Evolutionary conservation across 2,113 vertebrate genomes (phyloP), one percentile per base, ranked within the genome.

Genomic region (Proteles cristata): DNA sequence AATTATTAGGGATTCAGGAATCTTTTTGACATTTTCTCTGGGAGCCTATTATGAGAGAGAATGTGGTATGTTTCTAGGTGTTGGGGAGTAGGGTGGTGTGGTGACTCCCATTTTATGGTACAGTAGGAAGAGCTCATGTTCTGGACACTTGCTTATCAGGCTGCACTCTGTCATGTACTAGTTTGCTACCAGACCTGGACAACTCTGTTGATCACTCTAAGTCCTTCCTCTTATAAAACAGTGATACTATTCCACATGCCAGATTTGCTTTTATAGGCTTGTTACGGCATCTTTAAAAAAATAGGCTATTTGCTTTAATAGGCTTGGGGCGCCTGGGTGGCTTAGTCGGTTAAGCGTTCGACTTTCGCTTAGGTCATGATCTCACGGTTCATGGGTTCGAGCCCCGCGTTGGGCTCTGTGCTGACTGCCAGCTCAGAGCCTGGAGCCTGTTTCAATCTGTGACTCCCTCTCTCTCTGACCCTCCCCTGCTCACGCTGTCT

Each of bases 261-360:
- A 66, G 19, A 39, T 77, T 90, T 84, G 45, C 68, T 84, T 90
- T 69, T 85, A 95, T 48, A 91, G 71, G 7, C 68, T 95, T 95
- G 31, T 77, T 95, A 58, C 33, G 31, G 50, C 61, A 79, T 79
- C 61, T 85, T 85, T 48, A 69, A 61, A 95, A 90, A 85, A n/a
- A 48, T n/a, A n/a, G n/a, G n/a, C n/a, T n/a, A n/a, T n/a, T n/a
- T n/a, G n/a, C n/a, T 28, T 76, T 90, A 83, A 21, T 66, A 69
- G n/a, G 31, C n/a, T n/a, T n/a, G n/a, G n/a, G n/a, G n/a, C n/a
- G n/a, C n/a, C n/a, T n/a, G n/a, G n/a, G n/a, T n/a, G n/a, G n/a
- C n/a, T n/a, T n/a, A n/a, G n/a, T n/a, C n/a, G n/a, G n/a, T n/a
- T n/a, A n/a, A n/a, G n/a, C n/a, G n/a, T n/a, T n/a, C n/a, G n/a